Conservation (phyloP, 2,888 invertebrate genomes). For the Folsomia candida region DNA sequence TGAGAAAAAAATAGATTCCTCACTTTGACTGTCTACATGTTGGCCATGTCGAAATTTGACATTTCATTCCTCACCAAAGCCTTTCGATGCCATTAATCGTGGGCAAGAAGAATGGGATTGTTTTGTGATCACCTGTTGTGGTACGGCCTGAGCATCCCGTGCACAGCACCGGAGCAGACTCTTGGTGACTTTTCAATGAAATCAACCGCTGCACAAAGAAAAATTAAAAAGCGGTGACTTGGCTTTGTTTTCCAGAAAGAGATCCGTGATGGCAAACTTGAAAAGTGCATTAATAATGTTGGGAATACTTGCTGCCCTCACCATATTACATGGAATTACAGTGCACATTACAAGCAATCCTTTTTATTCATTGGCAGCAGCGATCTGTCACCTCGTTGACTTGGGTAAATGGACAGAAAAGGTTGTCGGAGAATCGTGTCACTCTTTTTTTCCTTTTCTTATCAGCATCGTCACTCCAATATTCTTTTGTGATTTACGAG, state of each 20-base stretch:
- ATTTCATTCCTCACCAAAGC: slow-evolving; percentile 16
- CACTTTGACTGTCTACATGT: slow-evolving; percentile 12
- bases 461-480: not conserved
- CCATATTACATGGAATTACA: slow-evolving; percentile 17
- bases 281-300: slow-evolving; percentile 1
- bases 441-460: not conserved
- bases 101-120: not conserved
- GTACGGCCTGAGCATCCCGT: not conserved
- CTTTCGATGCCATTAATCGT: slow-evolving; percentile 17
- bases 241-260: slow-evolving; percentile 10
- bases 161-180: not conserved
- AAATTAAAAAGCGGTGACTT: slow-evolving; percentile 17
- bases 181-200: slow-evolving; percentile 12
- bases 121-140: slow-evolving; percentile 4
- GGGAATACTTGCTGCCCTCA: not conserved
- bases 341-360: slow-evolving; percentile 7
- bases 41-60: slow-evolving; percentile 16
- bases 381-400: slow-evolving; percentile 8
- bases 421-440: not conserved
- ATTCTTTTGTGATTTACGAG: not conserved
- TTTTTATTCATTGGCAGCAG: slow-evolving; percentile 6
- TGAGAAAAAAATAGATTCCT: slow-evolving; percentile 28
- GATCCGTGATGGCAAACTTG: not conserved
- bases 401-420: not conserved
- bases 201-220: not conserved